Evolutionary conservation across 2,113 vertebrate genomes (phyloP).

Genomic region (Scophthalmus maximus): DNA sequence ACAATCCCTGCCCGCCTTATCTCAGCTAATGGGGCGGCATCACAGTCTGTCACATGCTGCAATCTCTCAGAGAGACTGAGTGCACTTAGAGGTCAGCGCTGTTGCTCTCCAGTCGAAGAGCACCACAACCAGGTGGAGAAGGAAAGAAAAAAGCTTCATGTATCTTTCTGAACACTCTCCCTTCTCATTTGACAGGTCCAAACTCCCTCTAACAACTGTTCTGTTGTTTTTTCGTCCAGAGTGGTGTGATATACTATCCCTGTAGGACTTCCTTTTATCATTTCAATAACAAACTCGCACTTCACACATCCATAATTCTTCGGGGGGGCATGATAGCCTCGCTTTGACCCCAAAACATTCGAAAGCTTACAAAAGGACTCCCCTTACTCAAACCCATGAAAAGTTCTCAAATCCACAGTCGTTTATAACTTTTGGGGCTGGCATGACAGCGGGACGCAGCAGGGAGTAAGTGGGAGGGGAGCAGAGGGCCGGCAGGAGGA

Average conservation of each 20-base stretch:
- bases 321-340: conserved; percentile 65
- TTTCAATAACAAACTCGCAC: conserved; percentile 66
- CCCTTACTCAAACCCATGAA: conserved; percentile 52
- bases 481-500: not conserved
- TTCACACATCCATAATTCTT: conserved; percentile 70
- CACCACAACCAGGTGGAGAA: conserved; percentile 24
- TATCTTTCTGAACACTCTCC: conserved; percentile 45
- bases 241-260: conserved; percentile 45
- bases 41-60: conserved; percentile 51
- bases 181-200: conserved; percentile 44
- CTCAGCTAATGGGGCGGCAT: conserved; percentile 67
- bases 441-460: conserved; percentile 59
- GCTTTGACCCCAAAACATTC: conserved; percentile 70
- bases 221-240: conserved; percentile 31
- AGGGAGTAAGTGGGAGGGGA: conserved; percentile 36
- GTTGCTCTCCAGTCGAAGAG: conserved; percentile 18
- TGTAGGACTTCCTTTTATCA: conserved; percentile 68
- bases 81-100: conserved; percentile 73
- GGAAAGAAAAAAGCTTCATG: conserved; percentile 30
- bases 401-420: conserved; percentile 57
- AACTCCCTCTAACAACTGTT: conserved; percentile 34
- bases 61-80: conserved; percentile 55
- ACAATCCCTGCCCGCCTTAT: conserved; percentile 70
- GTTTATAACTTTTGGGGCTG: conserved; percentile 68
- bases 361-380: conserved; percentile 61